A percentile compares a stretch with the other conserved stretches of the same genome.
Evolutionary conservation across 37 sponge, comb jelly and placozoan genomes (phyloP).

Genomic region (Agelas oroides): DNA sequence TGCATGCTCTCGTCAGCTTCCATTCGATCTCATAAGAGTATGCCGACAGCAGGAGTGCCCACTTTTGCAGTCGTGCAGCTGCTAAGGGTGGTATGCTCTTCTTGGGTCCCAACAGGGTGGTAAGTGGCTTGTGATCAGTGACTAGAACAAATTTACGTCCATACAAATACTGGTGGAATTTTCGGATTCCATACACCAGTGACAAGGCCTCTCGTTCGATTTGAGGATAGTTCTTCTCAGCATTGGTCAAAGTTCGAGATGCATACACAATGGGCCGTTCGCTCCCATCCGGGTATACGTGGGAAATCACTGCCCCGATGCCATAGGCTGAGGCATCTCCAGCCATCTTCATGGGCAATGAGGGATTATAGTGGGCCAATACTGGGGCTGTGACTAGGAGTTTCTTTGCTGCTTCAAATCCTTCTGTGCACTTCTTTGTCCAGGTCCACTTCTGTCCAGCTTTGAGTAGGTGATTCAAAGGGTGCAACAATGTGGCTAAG

Average conservation of each 20-base stretch:
- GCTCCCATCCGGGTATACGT: conserved; percentile 30
- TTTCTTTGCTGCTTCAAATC: conserved; percentile 23
- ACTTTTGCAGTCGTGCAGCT: conserved; percentile 13
- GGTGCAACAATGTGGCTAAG: conserved; percentile 18
- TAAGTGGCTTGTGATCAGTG: conserved; percentile 3
- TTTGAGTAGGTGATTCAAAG: conserved; percentile 38
- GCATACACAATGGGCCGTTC: conserved; percentile 54
- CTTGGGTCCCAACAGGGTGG: background rate
- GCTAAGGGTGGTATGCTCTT: background rate
- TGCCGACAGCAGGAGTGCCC: conserved; percentile 24
- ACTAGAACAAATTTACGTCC: background rate
- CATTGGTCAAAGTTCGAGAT: conserved; percentile 18
- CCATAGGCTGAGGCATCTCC: conserved; percentile 63
- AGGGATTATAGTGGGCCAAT: conserved; percentile 45
- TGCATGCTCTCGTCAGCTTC: conserved; percentile 36
- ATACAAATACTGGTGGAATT: background rate
- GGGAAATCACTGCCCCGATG: conserved; percentile 62
- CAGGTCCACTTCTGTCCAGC: conserved; percentile 25
- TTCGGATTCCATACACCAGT: background rate
- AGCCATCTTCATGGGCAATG: conserved; percentile 28
- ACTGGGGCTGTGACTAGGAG: conserved; percentile 15
- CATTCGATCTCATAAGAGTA: conserved; percentile 17
- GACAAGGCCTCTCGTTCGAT: conserved; percentile 12
- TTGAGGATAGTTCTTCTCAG: conserved; percentile 28
- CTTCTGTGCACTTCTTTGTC: conserved; percentile 3